These are phyloP conservation scores for Petroica traversi DNA, from an alignment of 2,113 vertebrate genomes.

Conservation along the genomic window DNA sequence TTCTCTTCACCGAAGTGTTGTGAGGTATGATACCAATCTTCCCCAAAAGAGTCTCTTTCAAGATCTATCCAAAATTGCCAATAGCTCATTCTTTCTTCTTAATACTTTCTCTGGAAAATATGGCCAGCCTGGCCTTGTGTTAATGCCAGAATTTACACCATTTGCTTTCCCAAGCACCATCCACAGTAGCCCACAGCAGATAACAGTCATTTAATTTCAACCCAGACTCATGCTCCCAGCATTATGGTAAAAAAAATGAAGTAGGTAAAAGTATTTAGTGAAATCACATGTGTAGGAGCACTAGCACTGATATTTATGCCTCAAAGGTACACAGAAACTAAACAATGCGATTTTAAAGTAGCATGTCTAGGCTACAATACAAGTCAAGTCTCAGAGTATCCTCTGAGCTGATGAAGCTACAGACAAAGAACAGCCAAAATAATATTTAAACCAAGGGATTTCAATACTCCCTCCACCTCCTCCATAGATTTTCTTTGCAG, in stretches of 20 bases:
- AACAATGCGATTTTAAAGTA: neutral
- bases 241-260: neutral
- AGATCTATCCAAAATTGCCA: neutral
- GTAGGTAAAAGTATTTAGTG: neutral
- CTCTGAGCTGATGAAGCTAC: neutral
- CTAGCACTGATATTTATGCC: neutral
- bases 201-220: neutral
- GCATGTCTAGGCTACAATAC: neutral
- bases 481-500: neutral
- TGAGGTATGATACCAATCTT: neutral
- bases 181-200: neutral
- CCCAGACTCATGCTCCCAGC: neutral
- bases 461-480: neutral
- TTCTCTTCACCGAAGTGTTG: neutral
- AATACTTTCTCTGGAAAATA: neutral
- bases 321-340: neutral
- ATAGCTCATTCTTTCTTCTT: neutral
- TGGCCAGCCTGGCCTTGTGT: neutral
- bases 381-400: neutral
- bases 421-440: neutral
- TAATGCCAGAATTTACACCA: neutral
- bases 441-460: rapidly evolving
- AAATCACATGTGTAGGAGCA: neutral
- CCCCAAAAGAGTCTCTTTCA: neutral
- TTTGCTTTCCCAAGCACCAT: neutral